Conservation (phyloP, 1,140 invertebrate species). For the Thaumatotibia leucotreta region DNA sequence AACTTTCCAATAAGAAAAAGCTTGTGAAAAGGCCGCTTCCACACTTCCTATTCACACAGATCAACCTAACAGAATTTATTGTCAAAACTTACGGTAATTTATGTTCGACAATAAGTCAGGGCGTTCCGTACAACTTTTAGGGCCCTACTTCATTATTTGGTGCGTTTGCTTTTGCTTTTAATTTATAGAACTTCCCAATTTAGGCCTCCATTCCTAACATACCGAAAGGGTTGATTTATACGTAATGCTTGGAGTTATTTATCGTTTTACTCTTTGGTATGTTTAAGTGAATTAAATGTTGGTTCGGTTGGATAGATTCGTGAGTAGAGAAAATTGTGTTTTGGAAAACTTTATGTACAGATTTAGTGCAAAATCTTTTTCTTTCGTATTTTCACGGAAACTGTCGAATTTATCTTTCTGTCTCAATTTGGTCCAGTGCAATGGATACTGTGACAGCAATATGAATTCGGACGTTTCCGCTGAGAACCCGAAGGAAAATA, state of each 20-base stretch:
- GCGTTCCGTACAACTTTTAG: slow-evolving; percentile 39
- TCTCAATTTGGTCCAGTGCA: no score
- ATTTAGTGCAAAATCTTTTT: background rate
- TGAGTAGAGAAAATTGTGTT: background rate
- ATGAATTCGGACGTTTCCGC: no score
- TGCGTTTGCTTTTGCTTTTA: slow-evolving; percentile 48
- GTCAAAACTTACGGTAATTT: slow-evolving; percentile 51
- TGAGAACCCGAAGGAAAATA: no score
- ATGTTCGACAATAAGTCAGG: slow-evolving; percentile 52
- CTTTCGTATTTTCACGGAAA: background rate
- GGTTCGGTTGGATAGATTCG: background rate
- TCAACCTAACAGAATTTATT: slow-evolving; percentile 36
- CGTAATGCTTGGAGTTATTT: slow-evolving; percentile 18
- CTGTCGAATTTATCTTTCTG: no score
- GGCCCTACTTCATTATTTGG: slow-evolving; percentile 53
- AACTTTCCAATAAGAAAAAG: background rate
- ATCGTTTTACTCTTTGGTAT: slow-evolving; percentile 12
- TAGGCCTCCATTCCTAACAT: slow-evolving; percentile 24
- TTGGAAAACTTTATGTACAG: background rate
- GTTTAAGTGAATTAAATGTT: slow-evolving; percentile 2
- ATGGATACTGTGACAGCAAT: no score
- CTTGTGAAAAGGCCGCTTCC: background rate
- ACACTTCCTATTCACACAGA: slow-evolving; percentile 10
- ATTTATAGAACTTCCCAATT: slow-evolving; percentile 48
- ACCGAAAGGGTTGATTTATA: slow-evolving; percentile 39